phyloP scores from a whole-genome alignment of 2,797 vertebrate genomes.

The Lepus oiostolus region DNA sequence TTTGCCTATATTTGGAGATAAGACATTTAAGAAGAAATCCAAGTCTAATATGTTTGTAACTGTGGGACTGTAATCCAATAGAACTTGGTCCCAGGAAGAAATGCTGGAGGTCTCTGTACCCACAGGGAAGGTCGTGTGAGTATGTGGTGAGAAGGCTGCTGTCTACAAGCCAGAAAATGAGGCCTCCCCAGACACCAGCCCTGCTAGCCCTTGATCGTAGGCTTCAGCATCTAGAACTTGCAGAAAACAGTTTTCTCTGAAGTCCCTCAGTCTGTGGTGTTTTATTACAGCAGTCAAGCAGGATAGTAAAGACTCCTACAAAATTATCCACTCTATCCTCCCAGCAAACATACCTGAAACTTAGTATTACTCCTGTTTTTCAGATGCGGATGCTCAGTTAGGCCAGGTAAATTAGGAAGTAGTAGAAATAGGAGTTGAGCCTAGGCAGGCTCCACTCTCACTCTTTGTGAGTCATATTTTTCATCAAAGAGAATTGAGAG shows the following conservation, averaged over 20 bases:
- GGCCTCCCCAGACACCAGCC: neutral
- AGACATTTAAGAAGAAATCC: neutral
- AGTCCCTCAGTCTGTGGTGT: too few relatives aligned
- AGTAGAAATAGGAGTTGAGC: neutral
- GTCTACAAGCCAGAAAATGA: neutral
- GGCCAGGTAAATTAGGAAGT: neutral
- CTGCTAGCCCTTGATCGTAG: neutral
- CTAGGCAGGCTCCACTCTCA: neutral
- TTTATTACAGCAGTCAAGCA: neutral
- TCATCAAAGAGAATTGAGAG: neutral
- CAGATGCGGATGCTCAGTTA: neutral
- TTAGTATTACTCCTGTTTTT: neutral
- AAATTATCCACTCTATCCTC: neutral
- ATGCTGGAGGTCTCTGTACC: accelerated
- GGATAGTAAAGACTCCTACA: neutral
- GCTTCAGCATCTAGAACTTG: neutral
- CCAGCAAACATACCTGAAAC: too few relatives aligned
- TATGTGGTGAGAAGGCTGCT: neutral
- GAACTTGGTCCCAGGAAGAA: neutral
- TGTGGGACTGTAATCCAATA: neutral
- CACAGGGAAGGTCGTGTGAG: neutral
- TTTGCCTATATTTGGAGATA: neutral
- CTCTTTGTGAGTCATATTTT: neutral
- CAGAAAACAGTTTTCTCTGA: neutral
- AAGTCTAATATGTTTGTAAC: neutral